Evolutionary conservation across 2,797 vertebrate species (phyloP), one percentile per base, ranked within the genome.

Genomic region (Dromococcyx pavoninus): DNA sequence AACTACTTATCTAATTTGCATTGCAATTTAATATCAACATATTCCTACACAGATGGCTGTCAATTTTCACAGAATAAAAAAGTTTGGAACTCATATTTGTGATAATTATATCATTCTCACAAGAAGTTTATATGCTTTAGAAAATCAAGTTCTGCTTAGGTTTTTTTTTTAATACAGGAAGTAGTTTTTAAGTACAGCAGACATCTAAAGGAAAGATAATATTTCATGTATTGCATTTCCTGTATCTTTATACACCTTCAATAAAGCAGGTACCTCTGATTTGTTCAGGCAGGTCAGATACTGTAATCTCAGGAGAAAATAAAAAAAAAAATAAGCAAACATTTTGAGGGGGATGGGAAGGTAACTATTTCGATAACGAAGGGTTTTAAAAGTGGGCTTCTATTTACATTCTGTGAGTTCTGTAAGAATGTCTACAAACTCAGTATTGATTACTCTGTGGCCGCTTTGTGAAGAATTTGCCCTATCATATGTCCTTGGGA

Each of bases 401-500:
- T 65, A 50, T 95, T 96, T 96, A 84, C 91, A 91, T 88, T 96
- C 73, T 88, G 61, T 3, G 4, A 93, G 27, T 74, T 89, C 35
- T 64, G n/a, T 37, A 86, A 14, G 43, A 89, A 72, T 9, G 25
- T 70, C 72, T 95, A 53, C 41, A 58, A 72, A 89, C 32, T 96
- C 76, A 37, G 4, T 97, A 97, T 97, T 92, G 95, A 97, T 97
- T 96, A 71, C 9, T 94, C 61, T 93, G 48, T 92, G 66, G 71
- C 53, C 88, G 46, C 67, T 87, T 87, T 96, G 83, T 93, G 66
- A 86, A 88, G 89, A 80, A 75, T 89, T 96, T 95, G 77, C 86
- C 74, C 54, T 97, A 44, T 77, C 35, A 43, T 81, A 53, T 94
- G 95, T 97, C 96, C 97, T 97, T 98, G 96, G 96, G 82, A 96